These are phyloP conservation scores for Stichopus chloronotus DNA, from an alignment of 35 echinoderm and acorn worm species.

Conservation along the genomic window DNA sequence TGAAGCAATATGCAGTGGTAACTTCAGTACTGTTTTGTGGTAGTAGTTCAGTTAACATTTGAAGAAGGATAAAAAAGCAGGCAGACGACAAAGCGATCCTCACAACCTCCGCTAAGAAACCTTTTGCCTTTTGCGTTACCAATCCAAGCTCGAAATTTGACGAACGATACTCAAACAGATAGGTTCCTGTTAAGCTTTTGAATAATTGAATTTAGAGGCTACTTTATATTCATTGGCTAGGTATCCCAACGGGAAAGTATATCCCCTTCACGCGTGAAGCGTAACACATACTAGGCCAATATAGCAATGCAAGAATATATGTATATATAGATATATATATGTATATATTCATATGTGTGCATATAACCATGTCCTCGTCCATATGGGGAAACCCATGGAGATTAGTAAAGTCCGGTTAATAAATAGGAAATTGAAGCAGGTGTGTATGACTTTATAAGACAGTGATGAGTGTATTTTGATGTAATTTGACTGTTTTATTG, in stretches of 20 bases:
- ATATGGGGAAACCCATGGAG: constrained; percentile 22
- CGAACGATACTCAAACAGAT: not conserved
- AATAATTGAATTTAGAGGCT: constrained; percentile 38
- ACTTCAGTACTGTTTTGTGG: too few relatives aligned
- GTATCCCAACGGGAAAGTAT: constrained; percentile 35
- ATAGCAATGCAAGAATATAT: not conserved
- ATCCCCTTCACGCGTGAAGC: constrained; percentile 20
- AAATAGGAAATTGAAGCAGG: constrained; percentile 16
- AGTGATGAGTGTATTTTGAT: not conserved
- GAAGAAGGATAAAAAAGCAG: too few relatives aligned
- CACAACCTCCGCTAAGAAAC: too few relatives aligned
- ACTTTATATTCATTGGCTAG: constrained; percentile 50
- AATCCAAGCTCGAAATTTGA: not conserved
- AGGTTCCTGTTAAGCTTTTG: constrained; percentile 1
- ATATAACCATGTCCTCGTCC: not conserved
- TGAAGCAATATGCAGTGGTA: too few relatives aligned
- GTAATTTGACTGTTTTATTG: too few relatives aligned
- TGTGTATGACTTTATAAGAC: not conserved
- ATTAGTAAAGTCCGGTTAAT: constrained; percentile 42
- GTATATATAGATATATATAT: not conserved
- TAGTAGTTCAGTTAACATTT: too few relatives aligned
- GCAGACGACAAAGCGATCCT: too few relatives aligned
- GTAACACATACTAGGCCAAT: constrained; percentile 14
- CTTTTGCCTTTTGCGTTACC: not conserved
- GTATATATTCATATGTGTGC: too few relatives aligned